Evolutionary conservation across 2,113 vertebrate genomes (phyloP), one percentile per base, ranked within the genome.

Genomic region (Capricornis sumatraensis): DNA sequence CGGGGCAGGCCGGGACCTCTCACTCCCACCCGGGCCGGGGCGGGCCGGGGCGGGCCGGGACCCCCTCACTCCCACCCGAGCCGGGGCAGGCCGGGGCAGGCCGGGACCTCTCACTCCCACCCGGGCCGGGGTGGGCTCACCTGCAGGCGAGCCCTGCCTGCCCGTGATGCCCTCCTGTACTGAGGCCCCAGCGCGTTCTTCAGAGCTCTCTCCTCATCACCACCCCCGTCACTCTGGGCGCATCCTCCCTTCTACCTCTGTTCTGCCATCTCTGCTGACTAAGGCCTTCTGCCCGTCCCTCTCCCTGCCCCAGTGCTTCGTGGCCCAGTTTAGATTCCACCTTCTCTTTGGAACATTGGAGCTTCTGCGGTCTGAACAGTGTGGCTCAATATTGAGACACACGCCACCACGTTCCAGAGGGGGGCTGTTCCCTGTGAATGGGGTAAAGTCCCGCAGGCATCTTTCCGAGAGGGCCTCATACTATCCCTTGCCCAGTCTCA

Each of bases 351-450:
- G 57, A 47, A 33, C 33, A 12, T 5, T 23, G 19, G 33, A 23
- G 58, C 40, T 11, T 30, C 57, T 53, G 23, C 0, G 1, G 25
- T 57, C 58, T 64, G 62, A 92, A 30, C 50, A 40, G 16, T 0
- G 3, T 23, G 57, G 33, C 30, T 64, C 60, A 7, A 23, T 17
- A 13, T 0, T 1, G 62, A 87, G 71, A 83, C 33, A 28, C 0
- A 15, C 12, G 10, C 19, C 0, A 0, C 30, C 78, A 13, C 0
- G 16, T 12, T 16, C 47, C 28, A 14, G 7, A 78, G 71, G 76
- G 87, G 60, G 33, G 16, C 3, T 6, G 21, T 36, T 47, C 30
- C 8, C 53, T 60, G 10, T 4, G 9, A 27, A 33, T 43, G 5
- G 14, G 47, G 36, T 27, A 27, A n/a, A 85, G 40, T 62, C 17